Conservation (phyloP, 2,797 vertebrate genomes). For the Onychomys torridus region DNA sequence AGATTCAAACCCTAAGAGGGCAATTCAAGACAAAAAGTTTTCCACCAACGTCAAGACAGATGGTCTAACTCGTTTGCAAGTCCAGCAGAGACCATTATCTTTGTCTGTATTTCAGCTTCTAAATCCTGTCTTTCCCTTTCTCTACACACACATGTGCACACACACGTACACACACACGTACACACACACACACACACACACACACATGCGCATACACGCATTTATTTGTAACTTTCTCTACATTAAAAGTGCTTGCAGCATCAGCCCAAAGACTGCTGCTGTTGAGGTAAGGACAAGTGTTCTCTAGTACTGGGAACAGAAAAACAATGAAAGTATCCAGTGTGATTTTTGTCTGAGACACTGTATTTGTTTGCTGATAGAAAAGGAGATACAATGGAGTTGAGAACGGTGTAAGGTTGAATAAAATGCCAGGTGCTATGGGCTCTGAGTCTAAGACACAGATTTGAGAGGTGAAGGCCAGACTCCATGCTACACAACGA, state of each 20-base stretch:
- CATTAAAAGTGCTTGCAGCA: constrained; percentile 44
- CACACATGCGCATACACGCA: neutral
- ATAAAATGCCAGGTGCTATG: constrained; percentile 22
- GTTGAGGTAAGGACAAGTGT: neutral
- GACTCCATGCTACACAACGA: neutral
- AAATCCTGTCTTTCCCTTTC: neutral
- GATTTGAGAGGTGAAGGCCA: constrained; percentile 58
- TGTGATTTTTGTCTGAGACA: constrained; percentile 66
- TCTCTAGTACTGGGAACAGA: constrained; percentile 51
- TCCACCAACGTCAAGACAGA: constrained; percentile 68
- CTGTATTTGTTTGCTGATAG: constrained; percentile 50
- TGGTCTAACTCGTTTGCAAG: constrained; percentile 56
- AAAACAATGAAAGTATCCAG: constrained; percentile 44
- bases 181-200: neutral
- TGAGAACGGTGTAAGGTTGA: neutral
- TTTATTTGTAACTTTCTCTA: constrained; percentile 48
- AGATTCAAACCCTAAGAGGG: constrained; percentile 59
- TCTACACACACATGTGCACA: neutral
- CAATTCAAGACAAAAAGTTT: constrained; percentile 68
- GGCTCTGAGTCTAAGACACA: constrained; percentile 57
- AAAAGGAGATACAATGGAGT: constrained; percentile 30
- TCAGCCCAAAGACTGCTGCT: constrained; percentile 47
- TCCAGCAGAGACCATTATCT: neutral
- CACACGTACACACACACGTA: neutral
- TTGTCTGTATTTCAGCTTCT: neutral